phyloP scores from a whole-genome alignment of 53 echinoderm and acorn worm genomes.

The Arbacia lixula region DNA sequence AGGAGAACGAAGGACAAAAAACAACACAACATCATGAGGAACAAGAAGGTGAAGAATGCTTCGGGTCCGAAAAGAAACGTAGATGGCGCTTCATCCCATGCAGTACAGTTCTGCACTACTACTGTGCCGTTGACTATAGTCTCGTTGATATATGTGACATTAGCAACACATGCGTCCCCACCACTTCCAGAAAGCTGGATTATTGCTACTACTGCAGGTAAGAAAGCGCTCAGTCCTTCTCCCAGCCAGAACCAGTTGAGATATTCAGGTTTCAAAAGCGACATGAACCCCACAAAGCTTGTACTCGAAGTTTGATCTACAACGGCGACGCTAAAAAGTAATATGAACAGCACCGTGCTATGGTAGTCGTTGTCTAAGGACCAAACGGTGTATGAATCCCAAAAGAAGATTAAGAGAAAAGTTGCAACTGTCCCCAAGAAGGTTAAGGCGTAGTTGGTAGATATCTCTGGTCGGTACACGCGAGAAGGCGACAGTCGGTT shows the following conservation, averaged over 20 bases:
- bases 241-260: constrained; percentile 96
- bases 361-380: constrained; percentile 53
- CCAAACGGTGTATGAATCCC: constrained; percentile 79
- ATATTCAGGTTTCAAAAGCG: constrained; percentile 71
- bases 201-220: constrained; percentile 84
- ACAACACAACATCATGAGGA: constrained; percentile 74
- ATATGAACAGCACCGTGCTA: constrained; percentile 80
- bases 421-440: constrained; percentile 69
- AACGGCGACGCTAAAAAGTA: constrained; percentile 73
- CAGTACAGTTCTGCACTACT: constrained; percentile 54
- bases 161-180: constrained; percentile 31
- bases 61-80: constrained; percentile 65
- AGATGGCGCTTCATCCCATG: constrained; percentile 51
- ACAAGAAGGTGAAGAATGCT: constrained; percentile 76
- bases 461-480: constrained; percentile 74
- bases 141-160: constrained; percentile 58
- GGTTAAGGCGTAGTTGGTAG: constrained; percentile 71
- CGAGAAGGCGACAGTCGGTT: constrained; percentile 65
- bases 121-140: constrained; percentile 32
- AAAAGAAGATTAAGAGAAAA: constrained; percentile 81
- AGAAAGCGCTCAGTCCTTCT: constrained; percentile 88
- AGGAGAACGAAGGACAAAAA: constrained; percentile 64
- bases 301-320: constrained; percentile 92
- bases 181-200: constrained; percentile 53
- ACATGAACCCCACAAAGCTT: constrained; percentile 86